Evolutionary conservation across 2,113 vertebrate species (phyloP).

Genomic region (Gobiocypris rarus): DNA sequence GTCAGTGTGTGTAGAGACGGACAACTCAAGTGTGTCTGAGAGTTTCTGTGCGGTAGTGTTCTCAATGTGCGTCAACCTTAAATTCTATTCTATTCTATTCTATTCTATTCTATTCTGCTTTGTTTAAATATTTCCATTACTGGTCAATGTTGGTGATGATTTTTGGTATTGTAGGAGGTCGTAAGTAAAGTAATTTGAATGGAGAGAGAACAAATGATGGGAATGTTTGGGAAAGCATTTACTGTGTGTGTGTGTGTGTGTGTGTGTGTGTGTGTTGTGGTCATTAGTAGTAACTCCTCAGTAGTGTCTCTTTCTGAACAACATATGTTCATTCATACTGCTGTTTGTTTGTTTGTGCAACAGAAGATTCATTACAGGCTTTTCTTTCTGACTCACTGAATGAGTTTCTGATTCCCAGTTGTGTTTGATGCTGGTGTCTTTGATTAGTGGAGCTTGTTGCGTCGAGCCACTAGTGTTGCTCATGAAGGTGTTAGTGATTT

Average conservation of each 20-base stretch:
- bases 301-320: not conserved
- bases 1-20: not conserved
- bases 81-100: not conserved
- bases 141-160: not conserved
- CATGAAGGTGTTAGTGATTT: not conserved
- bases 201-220: not conserved
- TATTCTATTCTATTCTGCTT: not conserved
- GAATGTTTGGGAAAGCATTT: not conserved
- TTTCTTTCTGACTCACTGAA: not conserved
- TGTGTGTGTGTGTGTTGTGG: not conserved
- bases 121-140: not conserved
- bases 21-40: not conserved
- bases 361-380: not conserved
- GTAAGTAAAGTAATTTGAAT: not conserved
- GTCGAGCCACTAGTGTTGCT: not conserved
- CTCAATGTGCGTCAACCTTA: too few species aligned
- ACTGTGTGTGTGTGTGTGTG: not conserved
- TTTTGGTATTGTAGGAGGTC: not conserved
- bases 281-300: constrained; percentile 3
- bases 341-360: not conserved
- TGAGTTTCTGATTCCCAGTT: not conserved
- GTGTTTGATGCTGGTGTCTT: not conserved
- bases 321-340: not conserved
- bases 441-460: not conserved
- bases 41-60: not conserved